Percentiles rank a stretch among this genome's conserved stretches.
Evolutionary conservation across 2,797 vertebrate genomes (phyloP).

Genomic region (Notolabrus celidotus): DNA sequence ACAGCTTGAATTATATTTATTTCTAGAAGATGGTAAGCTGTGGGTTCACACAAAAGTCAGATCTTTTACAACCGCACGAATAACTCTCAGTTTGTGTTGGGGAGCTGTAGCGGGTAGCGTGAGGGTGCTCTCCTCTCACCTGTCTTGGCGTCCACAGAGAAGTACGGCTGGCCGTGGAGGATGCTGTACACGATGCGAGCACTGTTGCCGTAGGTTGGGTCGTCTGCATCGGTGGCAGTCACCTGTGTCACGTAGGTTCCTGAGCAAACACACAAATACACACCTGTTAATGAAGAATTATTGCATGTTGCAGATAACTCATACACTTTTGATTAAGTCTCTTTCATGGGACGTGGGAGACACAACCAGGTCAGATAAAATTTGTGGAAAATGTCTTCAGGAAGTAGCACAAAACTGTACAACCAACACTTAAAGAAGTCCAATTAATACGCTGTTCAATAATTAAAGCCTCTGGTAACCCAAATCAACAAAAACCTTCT

Average conservation of each 20-base stretch:
- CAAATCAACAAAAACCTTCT: no score
- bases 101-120: not conserved
- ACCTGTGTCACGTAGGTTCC: slow-evolving; percentile 95
- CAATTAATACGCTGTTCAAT: no score
- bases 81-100: not conserved
- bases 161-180: slow-evolving; percentile 95
- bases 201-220: slow-evolving; percentile 95
- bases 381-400: not conserved
- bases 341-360: no score
- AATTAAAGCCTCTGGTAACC: no score
- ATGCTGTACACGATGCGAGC: slow-evolving; percentile 96
- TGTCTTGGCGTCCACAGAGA: slow-evolving; percentile 96
- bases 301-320: not conserved
- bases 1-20: slow-evolving; percentile 17
- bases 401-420: no score
- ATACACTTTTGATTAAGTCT: no score
- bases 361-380: no score
- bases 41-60: slow-evolving; percentile 31
- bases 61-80: not conserved
- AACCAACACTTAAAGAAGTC: no score
- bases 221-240: slow-evolving; percentile 93
- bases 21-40: not conserved
- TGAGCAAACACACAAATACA: slow-evolving; percentile 62
- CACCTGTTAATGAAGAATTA: no score
- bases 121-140: slow-evolving; percentile 80